Conservation (phyloP, 2,113 vertebrate genomes). For the Melanerpes formicivorus region DNA sequence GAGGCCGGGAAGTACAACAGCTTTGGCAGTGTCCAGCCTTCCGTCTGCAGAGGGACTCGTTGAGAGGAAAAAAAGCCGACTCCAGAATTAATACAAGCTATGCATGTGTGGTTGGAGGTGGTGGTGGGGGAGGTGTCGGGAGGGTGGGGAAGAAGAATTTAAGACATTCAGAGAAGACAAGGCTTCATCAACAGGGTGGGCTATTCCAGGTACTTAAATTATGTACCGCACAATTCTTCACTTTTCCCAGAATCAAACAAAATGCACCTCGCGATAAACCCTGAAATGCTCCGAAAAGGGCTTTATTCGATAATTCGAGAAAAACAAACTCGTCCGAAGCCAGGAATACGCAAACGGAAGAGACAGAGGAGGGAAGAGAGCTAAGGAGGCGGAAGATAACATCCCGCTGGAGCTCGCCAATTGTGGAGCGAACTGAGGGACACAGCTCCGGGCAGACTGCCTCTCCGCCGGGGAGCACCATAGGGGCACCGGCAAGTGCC, state of each 20-base stretch:
- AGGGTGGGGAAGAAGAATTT: background rate
- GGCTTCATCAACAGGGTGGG: background rate
- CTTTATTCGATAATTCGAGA: rapidly evolving
- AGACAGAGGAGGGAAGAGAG: background rate
- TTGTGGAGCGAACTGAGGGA: background rate
- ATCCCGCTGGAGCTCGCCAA: background rate
- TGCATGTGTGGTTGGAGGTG: background rate
- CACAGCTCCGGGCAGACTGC: background rate
- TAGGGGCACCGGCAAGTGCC: background rate
- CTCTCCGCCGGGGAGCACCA: background rate
- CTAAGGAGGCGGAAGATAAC: background rate
- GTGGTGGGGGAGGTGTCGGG: background rate
- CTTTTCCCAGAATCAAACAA: background rate
- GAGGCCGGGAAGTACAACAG: background rate
- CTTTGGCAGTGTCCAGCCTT: background rate
- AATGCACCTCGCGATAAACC: background rate
- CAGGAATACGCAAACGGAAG: background rate
- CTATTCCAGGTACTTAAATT: background rate
- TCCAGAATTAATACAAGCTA: background rate
- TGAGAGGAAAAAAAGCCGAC: background rate
- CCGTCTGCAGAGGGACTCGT: background rate
- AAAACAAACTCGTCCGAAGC: background rate
- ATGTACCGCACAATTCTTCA: background rate
- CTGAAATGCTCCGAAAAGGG: background rate
- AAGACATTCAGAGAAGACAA: background rate